Base-by-base conservation (phyloP, 2,888 invertebrate species). In the Ephialtes manifestator region DNA sequence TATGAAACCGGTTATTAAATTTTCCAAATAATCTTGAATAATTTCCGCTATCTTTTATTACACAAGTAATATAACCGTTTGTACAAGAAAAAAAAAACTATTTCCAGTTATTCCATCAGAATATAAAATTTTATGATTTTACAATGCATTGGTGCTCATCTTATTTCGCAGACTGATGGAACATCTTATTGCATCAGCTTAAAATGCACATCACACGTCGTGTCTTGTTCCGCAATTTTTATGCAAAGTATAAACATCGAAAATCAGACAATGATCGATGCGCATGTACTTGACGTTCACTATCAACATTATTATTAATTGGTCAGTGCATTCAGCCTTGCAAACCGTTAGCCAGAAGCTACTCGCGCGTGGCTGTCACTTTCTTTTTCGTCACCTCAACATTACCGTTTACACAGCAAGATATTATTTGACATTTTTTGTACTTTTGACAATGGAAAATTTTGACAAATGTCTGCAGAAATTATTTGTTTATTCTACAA, bases 361-460 rank as follows among this genome's bases (percentile, higher is more conserved):
- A 53, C 7, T 18, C 60, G 5, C 35, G 60, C 8, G 18, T 31
- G 8, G 10, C 60, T 31, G 35, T 63, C 60, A 63, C 60, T 63
- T 67, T 67, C 43, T 67, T 67, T 46, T 67, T 46, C 43, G 24
- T 67, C 39, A 24, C 67, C 67, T 67, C 67, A 15, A 8, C 60
- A 7, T 55, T 15, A 24, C 20, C 55, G 55, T 55, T 55, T 15
- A 28, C 39, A 39, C 39, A 10, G 10, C 39, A 39, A 39, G 39
- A 39, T 10, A 39, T 39, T 39, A 39, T 39, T 10, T 39, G 7
- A 10, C 39, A 2, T 39, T 39, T 39, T 39, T 39, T 39, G 10
- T 2, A 39, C 39, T 39, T 39, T 35, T 39, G 1, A 39, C 39
- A 39, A n/a, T n/a, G 0, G 10, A 39, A 8, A 1, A 1, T 39